These are phyloP conservation scores for Picus viridis DNA, from an alignment of 2,797 vertebrate genomes.

Conservation along the genomic window DNA sequence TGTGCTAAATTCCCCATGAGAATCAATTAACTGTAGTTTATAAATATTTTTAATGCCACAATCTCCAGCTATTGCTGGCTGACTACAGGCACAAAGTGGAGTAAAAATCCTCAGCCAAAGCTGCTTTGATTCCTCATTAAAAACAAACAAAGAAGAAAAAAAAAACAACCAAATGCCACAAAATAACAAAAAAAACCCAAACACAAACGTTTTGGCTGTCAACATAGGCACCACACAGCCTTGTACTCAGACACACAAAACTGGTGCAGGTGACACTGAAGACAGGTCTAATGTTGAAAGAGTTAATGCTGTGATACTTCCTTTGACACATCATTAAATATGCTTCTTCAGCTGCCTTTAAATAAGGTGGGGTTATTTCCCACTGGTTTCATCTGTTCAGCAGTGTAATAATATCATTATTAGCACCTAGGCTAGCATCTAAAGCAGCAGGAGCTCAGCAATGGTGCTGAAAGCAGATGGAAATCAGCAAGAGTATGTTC, in stretches of 20 bases:
- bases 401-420: not conserved
- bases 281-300: not conserved
- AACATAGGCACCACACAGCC: accelerated
- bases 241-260: not conserved
- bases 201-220: not conserved
- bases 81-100: not conserved
- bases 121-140: not conserved
- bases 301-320: too few relatives aligned
- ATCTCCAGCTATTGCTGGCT: not conserved
- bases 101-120: not conserved
- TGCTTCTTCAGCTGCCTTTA: not conserved
- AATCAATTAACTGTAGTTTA: constrained; percentile 37
- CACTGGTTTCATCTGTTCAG: not conserved
- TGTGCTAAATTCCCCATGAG: not conserved
- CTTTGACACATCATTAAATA: not conserved
- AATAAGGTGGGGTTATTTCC: not conserved
- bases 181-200: not conserved
- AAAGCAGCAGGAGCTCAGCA: not conserved
- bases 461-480: not conserved
- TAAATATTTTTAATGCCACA: constrained; percentile 5
- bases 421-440: not conserved
- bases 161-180: too few relatives aligned
- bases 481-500: not conserved
- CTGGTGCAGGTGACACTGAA: accelerated
- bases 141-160: not conserved